Percentiles rank a stretch among this genome's conserved stretches.
Conservation (phyloP, 2,888 invertebrate species). For the Meta bourneti region DNA sequence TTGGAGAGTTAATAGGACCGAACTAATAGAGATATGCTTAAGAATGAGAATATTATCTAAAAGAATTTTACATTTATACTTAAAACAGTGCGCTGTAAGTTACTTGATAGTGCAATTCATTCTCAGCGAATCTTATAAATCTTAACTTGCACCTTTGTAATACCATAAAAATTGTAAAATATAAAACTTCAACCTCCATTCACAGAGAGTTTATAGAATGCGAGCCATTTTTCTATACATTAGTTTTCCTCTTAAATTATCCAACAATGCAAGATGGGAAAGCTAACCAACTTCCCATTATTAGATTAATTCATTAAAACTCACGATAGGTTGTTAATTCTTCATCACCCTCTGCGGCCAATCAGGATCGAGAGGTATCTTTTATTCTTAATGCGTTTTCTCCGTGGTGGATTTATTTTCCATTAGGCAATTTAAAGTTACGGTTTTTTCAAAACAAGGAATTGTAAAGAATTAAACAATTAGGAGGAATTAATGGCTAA, state of each 20-base stretch:
- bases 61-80: too few relatives aligned
- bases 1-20: too few relatives aligned
- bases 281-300: not conserved
- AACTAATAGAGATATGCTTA: too few relatives aligned
- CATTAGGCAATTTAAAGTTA: slow-evolving; percentile 23
- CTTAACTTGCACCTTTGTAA: too few relatives aligned
- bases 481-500: slow-evolving; percentile 1
- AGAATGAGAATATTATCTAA: too few relatives aligned
- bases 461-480: not conserved
- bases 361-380: not conserved
- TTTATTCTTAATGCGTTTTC: not conserved
- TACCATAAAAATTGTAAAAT: too few relatives aligned
- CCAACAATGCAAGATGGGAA: not conserved
- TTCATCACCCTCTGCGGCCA: slow-evolving; percentile 3
- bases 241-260: not conserved
- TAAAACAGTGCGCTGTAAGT: too few relatives aligned
- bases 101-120: too few relatives aligned
- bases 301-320: slow-evolving; percentile 20
- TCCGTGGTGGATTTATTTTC: not conserved
- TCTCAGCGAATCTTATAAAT: too few relatives aligned
- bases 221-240: not conserved
- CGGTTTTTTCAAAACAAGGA: not conserved
- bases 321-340: slow-evolving; percentile 5
- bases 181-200: too few relatives aligned
- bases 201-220: too few relatives aligned